Conservation (phyloP, 2,888 invertebrate species). For the Ophraella communa region DNA sequence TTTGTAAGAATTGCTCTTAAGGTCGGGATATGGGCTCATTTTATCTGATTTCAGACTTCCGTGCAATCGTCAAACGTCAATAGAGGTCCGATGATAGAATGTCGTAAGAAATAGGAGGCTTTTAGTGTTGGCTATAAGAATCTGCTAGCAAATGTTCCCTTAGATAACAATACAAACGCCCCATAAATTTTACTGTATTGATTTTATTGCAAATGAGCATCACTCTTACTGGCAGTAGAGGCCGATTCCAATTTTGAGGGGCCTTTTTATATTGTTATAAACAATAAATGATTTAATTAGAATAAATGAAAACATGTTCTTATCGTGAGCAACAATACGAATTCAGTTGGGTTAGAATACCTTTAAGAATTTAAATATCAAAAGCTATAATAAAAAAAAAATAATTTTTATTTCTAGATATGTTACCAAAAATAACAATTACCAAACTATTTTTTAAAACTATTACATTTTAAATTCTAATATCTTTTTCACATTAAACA, state of each 20-base stretch:
- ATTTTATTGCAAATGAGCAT: conserved; percentile 57
- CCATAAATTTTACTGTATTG: conserved; percentile 57
- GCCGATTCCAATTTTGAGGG: background rate
- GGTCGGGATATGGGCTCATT: conserved; percentile 42
- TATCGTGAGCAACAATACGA: no score
- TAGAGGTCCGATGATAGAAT: conserved; percentile 48
- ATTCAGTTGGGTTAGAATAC: no score
- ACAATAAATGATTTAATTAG: no score
- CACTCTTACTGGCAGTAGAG: conserved; percentile 35
- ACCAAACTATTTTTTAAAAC: no score
- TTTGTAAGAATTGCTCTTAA: conserved; percentile 16
- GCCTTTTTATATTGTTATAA: background rate
- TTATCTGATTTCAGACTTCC: conserved; percentile 48
- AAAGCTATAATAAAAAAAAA: no score
- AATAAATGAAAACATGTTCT: no score
- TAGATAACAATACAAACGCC: conserved; percentile 47
- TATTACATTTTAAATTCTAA: no score
- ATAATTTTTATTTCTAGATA: no score
- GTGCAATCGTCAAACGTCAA: conserved; percentile 44
- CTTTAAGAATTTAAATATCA: no score
- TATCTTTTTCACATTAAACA: no score
- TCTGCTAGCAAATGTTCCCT: conserved; percentile 46
- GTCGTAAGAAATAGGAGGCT: conserved; percentile 44
- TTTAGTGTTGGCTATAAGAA: conserved; percentile 50
- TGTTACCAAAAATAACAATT: no score